Base-by-base conservation (phyloP, 2,797 vertebrate genomes). In the Carcharodon carcharias region DNA sequence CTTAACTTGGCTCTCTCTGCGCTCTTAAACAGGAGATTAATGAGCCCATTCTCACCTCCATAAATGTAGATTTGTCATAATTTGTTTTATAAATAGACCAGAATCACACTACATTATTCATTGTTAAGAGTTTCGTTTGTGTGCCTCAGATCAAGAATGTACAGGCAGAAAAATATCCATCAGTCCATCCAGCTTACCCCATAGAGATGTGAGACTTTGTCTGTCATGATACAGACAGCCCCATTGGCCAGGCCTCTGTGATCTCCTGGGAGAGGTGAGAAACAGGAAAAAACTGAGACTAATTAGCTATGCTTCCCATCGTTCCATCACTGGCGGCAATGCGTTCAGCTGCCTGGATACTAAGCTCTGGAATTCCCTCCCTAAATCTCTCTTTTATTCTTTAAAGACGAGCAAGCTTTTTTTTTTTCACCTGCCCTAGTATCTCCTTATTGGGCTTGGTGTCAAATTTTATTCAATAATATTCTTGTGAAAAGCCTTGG, bases 1-100 rank as follows among this genome's bases (percentile, higher is more conserved):
- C 67, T 95, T 54, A 73, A 14, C 50, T 56, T 45, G 12, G 69
- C 69, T 31, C 28, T 56, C 67, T 2, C 69, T 58, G 4, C 31
- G 16, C 94, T 77, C 35, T 73, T 95, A 58, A 77, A 56, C 31
- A 28, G 16, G 28, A 95, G 94, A 95, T 95, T 95, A 95, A 95
- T 95, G 69, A 77, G 26, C 94, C 69, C 28, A 95, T 95, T 73
- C 50, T 77, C 28, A 77, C 50, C 69, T 77, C 95, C 54, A 35
- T 77, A 77, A 95, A 77, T 77, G 45, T 9, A 95, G 94, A 95
- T 95, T 77, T 56, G 69, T 95, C 45, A 54, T 77, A 77, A 73
- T 31, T 95, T 54, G 26, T 45, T 67, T 91, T 40, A 54, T 95
- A 95, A 71, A 95, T 95, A 95, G 50, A 56, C 4, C 26, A 2